phyloP scores from a whole-genome alignment of 2,113 vertebrate species.

The Vimba vimba region DNA sequence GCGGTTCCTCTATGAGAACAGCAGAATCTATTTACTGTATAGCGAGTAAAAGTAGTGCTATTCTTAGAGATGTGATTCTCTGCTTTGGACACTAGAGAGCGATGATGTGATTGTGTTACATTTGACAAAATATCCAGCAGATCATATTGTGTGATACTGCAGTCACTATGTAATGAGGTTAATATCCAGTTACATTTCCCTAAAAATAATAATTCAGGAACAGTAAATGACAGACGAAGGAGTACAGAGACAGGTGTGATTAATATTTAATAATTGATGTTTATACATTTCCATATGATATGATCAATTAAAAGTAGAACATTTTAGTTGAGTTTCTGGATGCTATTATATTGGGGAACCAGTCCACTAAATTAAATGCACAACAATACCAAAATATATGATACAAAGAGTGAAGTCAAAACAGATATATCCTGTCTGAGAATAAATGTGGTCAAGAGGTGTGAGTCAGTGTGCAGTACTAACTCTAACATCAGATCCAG shows the following conservation, averaged over 20 bases:
- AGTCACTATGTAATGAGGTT: neutral
- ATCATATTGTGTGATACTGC: neutral
- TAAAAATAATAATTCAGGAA: neutral
- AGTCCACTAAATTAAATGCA: neutral
- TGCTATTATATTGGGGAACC: neutral
- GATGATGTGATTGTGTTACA: neutral
- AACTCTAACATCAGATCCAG: too few relatives aligned
- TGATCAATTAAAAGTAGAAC: neutral
- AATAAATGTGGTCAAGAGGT: too few relatives aligned
- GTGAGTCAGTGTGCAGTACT: too few relatives aligned
- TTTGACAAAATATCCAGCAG: neutral
- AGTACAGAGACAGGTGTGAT: neutral
- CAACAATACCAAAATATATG: neutral
- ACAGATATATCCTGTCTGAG: neutral
- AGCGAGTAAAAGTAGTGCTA: too few relatives aligned
- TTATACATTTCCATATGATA: neutral
- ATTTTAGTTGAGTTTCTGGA: too few relatives aligned
- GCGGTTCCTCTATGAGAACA: too few relatives aligned
- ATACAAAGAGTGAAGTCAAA: neutral
- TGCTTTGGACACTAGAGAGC: neutral
- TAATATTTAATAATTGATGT: neutral
- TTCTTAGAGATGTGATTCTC: too few relatives aligned
- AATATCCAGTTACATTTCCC: neutral
- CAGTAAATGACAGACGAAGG: neutral
- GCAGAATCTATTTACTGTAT: too few relatives aligned